Conservation (phyloP, 2,113 vertebrate species). For the Antigone vipio region DNA sequence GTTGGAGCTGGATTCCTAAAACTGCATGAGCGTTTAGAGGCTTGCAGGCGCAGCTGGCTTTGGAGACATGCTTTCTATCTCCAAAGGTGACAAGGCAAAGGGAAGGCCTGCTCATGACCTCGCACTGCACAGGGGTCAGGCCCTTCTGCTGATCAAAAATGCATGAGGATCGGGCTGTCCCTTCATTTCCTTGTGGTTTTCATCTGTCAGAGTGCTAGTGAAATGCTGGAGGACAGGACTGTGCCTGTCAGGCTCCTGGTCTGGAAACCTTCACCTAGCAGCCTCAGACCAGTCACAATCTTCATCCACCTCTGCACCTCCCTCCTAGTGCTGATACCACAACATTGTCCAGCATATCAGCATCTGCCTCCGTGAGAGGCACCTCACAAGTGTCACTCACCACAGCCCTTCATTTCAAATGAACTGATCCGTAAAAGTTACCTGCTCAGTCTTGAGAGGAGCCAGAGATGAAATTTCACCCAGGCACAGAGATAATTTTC, state of each 20-base stretch:
- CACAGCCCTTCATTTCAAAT: background rate
- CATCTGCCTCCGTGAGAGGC: background rate
- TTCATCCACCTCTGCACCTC: background rate
- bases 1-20: background rate
- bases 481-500: slow-evolving; percentile 28
- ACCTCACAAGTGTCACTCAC: background rate
- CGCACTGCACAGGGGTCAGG: background rate
- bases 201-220: background rate
- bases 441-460: background rate
- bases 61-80: slow-evolving; percentile 11
- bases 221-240: background rate
- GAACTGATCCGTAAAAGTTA: background rate
- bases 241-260: background rate
- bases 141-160: slow-evolving; percentile 26
- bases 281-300: background rate
- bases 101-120: background rate
- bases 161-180: background rate
- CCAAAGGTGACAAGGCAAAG: slow-evolving; percentile 4
- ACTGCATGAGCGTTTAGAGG: background rate
- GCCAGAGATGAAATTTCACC: slow-evolving; percentile 4
- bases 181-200: background rate
- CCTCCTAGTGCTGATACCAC: background rate
- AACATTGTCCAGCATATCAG: rapidly evolving
- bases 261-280: background rate
- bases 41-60: background rate